phyloP scores from a whole-genome alignment of 2,113 vertebrate genomes.

The Notarius lentiginosus region DNA sequence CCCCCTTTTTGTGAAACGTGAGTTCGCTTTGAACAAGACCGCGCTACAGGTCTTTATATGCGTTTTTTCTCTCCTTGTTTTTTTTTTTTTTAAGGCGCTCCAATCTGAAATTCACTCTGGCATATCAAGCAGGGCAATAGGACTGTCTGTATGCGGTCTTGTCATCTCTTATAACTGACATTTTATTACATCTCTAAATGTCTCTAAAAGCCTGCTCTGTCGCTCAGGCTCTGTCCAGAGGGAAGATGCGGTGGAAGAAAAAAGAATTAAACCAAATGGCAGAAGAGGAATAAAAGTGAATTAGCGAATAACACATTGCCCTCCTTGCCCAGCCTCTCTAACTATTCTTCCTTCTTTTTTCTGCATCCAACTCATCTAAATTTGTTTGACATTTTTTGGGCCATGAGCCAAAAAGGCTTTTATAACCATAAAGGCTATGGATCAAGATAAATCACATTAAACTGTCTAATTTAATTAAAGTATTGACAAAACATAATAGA shows the following conservation, averaged over 20 bases:
- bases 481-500: slow-evolving; percentile 99
- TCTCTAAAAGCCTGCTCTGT: slow-evolving; percentile 66
- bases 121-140: slow-evolving; percentile 40
- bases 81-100: slow-evolving; percentile 43
- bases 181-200: slow-evolving; percentile 75
- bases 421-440: slow-evolving; percentile 97
- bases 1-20: background rate
- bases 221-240: slow-evolving; percentile 53
- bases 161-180: slow-evolving; percentile 62
- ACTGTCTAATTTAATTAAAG: slow-evolving; percentile 97
- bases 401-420: slow-evolving; percentile 96
- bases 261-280: slow-evolving; percentile 71
- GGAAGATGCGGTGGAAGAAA: slow-evolving; percentile 47
- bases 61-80: slow-evolving; percentile 26
- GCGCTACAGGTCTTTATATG: slow-evolving; percentile 21
- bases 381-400: slow-evolving; percentile 92
- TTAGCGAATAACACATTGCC: slow-evolving; percentile 76
- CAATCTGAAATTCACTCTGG: slow-evolving; percentile 45
- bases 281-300: slow-evolving; percentile 71
- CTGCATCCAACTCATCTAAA: slow-evolving; percentile 78
- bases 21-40: slow-evolving; percentile 40
- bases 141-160: slow-evolving; percentile 54
- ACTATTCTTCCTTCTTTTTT: slow-evolving; percentile 49
- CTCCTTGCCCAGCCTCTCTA: slow-evolving; percentile 63
- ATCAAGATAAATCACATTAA: slow-evolving; percentile 98